Percentiles rank a stretch among this genome's conserved stretches.
Evolutionary conservation across 2,888 invertebrate species (phyloP).

Genomic region (Anodontia alba): DNA sequence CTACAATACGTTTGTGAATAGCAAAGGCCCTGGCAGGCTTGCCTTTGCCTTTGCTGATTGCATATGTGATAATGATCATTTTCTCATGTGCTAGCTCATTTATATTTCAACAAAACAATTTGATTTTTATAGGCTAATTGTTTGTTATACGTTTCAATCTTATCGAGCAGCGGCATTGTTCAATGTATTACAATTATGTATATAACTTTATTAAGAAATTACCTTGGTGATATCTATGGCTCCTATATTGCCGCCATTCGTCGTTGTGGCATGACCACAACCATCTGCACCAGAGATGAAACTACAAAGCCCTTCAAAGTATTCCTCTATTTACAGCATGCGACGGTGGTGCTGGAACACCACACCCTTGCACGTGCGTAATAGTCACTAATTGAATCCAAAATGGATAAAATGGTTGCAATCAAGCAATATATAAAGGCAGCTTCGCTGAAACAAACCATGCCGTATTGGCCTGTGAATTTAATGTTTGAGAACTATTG

Average conservation of each 20-base stretch:
- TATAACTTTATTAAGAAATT: too few relatives aligned
- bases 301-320: conserved; percentile 92
- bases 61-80: too few relatives aligned
- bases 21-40: too few relatives aligned
- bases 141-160: too few relatives aligned
- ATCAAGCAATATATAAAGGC: conserved; percentile 70
- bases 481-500: too few relatives aligned
- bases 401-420: conserved; percentile 70
- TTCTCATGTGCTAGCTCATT: too few relatives aligned
- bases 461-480: conserved; percentile 73
- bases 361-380: conserved; percentile 91
- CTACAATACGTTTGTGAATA: too few relatives aligned
- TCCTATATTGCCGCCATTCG: conserved; percentile 95
- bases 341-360: conserved; percentile 92
- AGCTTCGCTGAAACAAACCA: conserved; percentile 59
- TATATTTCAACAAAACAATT: too few relatives aligned
- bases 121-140: too few relatives aligned
- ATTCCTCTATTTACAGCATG: conserved; percentile 92
- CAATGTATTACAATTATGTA: too few relatives aligned
- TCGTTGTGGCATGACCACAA: conserved; percentile 94
- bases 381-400: conserved; percentile 90
- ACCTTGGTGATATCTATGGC: conserved; percentile 94
- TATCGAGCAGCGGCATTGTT: too few relatives aligned
- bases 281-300: conserved; percentile 93
- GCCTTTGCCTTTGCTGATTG: too few relatives aligned